phyloP scores from a whole-genome alignment of 2,797 vertebrate species.

The Channa striata region DNA sequence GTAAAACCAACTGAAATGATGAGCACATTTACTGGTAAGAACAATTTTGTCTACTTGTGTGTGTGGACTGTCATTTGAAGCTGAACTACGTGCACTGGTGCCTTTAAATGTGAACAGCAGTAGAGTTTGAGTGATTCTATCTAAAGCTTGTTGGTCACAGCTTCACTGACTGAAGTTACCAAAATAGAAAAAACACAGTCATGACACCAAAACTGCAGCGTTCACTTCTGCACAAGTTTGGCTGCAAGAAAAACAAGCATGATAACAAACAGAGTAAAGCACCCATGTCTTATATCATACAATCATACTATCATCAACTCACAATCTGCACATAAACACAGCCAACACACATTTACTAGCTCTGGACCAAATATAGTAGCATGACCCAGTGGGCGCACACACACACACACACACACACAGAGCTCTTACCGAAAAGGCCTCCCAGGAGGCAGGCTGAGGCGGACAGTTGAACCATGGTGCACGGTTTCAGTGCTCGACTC shows the following conservation, averaged over 20 bases:
- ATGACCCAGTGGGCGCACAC: not conserved
- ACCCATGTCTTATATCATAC: not conserved
- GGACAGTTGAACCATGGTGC: constrained; percentile 71
- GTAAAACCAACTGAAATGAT: too few species aligned
- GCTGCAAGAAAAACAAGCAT: not conserved
- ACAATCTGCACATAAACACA: not conserved
- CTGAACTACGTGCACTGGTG: not conserved
- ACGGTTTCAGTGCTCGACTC: constrained; percentile 41
- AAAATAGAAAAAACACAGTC: not conserved
- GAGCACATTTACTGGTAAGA: too few species aligned
- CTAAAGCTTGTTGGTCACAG: too few species aligned
- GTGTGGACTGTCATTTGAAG: not conserved
- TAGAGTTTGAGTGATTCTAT: not conserved
- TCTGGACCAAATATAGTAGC: too few species aligned
- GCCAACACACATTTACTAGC: constrained; percentile 12
- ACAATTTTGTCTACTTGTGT: too few species aligned
- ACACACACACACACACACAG: constrained; percentile 1
- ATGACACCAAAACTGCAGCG: not conserved
- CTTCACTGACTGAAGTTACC: too few species aligned
- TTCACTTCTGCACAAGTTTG: not conserved
- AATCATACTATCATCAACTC: not conserved
- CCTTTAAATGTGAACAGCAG: not conserved
- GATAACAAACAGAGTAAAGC: not conserved
- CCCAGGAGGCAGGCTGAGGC: constrained; percentile 72
- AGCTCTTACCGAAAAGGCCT: constrained; percentile 74